Base-by-base conservation (phyloP, 1,140 invertebrate genomes). In the Ridgeia piscesae region DNA sequence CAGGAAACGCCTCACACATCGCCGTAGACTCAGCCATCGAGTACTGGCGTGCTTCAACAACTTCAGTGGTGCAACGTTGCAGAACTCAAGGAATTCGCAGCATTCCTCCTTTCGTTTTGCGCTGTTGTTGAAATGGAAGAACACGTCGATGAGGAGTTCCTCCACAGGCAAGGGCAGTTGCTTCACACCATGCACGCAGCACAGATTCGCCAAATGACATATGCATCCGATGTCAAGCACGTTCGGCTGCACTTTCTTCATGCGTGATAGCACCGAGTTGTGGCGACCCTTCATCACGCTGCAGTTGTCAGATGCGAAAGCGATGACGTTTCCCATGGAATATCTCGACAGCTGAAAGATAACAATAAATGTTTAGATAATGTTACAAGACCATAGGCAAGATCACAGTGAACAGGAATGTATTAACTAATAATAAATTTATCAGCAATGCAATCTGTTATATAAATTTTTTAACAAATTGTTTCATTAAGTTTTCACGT, bases 51-150 rank as follows among this genome's bases (percentile, higher is more conserved):
- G n/a, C 91, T 94, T 93, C 31, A 94, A 14, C 8, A 94, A 93
- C 58, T 94, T 93, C 27, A 35, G 42, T 35, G 35, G 2, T 6
- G 91, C 31, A 4, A 77, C 35, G 58, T 50, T 42, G 33, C 27
- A n/a, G 58, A 92, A 92, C 42, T 58, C 42, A 6, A 58, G 91
- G 91, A 92, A 92, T 48, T 92, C 35, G 6, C 58, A 4, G n/a
- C 21, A 77, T n/a, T 92, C 35, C 33, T 92, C 91, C 91, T 88
- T 92, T 6, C 91, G 31, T 35, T 92, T 92, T 48, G 48, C 33
- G 58, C 6, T 92, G 58, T 48, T 1, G 35, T 58, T 91, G 27
- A 91, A 91, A 91, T 34, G 35, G 4, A n/a, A 91, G 35, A 91
- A 91, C 33, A 91, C 35, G 91, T 91, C 91, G 9, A 91, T 42